phyloP scores from a whole-genome alignment of 2,113 vertebrate genomes.

The human region GRCh38 chr11:83406501-83407000 shows the following conservation, averaged over 20 bases:
- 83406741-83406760: not conserved
- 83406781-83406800: not conserved
- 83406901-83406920: not conserved
- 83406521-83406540: not conserved
- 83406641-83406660: not conserved
- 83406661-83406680: not conserved
- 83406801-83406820: not conserved
- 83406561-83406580: not conserved
- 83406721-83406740: not conserved
- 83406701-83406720: not conserved
- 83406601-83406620: not conserved
- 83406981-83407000: not conserved
- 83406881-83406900: not conserved
- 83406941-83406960: not conserved
- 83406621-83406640: not conserved
- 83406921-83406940: not conserved
- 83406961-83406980: not conserved
- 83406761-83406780: not conserved
- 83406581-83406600: not conserved
- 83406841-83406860: not conserved
- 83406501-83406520: not conserved
- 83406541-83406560: not conserved
- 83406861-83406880: not conserved
- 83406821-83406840: not conserved
- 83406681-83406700: not conserved